These are phyloP conservation scores for Mormoops blainvillei DNA, from an alignment of 2,113 vertebrate genomes.

Conservation along the genomic window DNA sequence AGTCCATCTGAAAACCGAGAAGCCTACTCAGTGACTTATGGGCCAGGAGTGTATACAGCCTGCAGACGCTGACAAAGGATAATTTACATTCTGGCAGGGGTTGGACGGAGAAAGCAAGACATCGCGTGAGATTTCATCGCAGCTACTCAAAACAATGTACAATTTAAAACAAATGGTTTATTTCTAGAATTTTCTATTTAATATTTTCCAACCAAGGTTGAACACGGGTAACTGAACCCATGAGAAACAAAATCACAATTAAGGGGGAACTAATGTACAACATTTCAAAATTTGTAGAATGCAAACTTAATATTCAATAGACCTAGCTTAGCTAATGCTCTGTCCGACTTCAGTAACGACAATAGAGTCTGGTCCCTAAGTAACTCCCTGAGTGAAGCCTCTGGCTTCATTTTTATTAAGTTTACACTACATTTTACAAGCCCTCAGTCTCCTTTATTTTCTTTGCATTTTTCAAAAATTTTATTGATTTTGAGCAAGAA, in stretches of 20 bases:
- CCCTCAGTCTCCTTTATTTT: conserved; percentile 4
- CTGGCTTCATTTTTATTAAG: conserved; percentile 22
- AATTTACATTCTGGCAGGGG: not conserved
- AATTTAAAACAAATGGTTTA: not conserved
- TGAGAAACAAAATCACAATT: not conserved
- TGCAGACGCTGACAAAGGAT: not conserved
- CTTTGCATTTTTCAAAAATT: not conserved
- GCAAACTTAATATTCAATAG: no score
- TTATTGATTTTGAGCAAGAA: no score
- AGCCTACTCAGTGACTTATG: not conserved
- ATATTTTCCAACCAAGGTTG: not conserved
- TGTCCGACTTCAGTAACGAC: not conserved
- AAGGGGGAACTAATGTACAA: not conserved
- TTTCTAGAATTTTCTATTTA: not conserved
- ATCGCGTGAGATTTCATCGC: not conserved
- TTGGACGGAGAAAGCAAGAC: not conserved
- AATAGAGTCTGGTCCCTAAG: not conserved
- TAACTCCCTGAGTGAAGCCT: not conserved
- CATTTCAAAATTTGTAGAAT: not conserved
- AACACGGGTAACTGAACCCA: not conserved
- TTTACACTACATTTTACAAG: conserved; percentile 11
- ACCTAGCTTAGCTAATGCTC: no score
- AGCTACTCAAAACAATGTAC: not conserved
- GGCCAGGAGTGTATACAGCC: not conserved
- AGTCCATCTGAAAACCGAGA: not conserved